Evolutionary conservation across 2,888 invertebrate species (phyloP), one percentile per base, ranked within the genome.

Genomic region (Timema podura): DNA sequence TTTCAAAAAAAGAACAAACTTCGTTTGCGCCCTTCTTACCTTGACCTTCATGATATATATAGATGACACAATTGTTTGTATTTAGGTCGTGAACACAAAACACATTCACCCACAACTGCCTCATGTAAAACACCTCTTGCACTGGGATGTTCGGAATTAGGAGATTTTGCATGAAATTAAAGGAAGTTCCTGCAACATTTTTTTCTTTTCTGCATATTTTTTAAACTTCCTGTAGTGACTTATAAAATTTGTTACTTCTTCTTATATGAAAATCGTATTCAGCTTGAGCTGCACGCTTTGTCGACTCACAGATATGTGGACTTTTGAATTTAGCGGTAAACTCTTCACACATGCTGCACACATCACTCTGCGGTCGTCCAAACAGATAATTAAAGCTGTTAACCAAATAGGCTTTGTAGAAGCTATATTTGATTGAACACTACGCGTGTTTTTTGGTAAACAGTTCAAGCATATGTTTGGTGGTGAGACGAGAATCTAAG

Each of bases 261-360:
- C 54, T 10, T 54, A 5, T 5, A 16, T 54, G 9, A 16, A 54
- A 16, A 13, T 59, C 15, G 6, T 44, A 44, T 15, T 59, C 3
- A 16, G 1, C 5, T 16, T 59, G 59, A 44, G 59, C 7, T 44
- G 30, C 16, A 44, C 0, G 3, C 45, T 59, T 30, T 8, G 16
- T 5, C 5, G 10, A 8, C 8, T 59, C 30, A 5, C 7, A 54
- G 1, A 59, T 59, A 45, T 59, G 59, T 44, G 59, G 59, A 1
- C 8, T 10, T 6, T 59, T 16, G 8, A 30, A 44, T 59, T 59
- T 59, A 44, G 59, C 16, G 16, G 7, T 15, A 1, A 59, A 10
- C 59, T 59, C 59, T 45, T 59, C 16, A 45, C 59, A 59, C 13
- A 44, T 6, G 6, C 59, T 59, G 16, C 59, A 59, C 45, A 59